phyloP scores from a whole-genome alignment of 2,113 vertebrate genomes.

The Euleptes europaea region DNA sequence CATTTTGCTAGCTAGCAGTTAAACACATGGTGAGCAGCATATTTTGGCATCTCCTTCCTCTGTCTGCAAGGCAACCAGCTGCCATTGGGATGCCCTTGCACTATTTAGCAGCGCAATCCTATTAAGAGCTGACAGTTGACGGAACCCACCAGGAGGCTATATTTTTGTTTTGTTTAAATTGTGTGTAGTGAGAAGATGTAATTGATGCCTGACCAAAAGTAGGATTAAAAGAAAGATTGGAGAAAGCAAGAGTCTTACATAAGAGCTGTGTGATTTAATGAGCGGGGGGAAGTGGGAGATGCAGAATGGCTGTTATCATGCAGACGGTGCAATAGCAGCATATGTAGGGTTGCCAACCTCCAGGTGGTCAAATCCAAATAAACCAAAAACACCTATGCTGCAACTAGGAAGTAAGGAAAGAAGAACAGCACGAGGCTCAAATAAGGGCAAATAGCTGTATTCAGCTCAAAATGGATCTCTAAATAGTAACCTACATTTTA shows the following conservation, averaged over 20 bases:
- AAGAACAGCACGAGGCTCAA: too few relatives aligned
- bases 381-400: too few relatives aligned
- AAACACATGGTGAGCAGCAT: not conserved
- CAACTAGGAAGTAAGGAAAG: too few relatives aligned
- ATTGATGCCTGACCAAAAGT: rapidly evolving
- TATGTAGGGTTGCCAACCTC: too few relatives aligned
- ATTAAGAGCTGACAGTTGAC: not conserved
- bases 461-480: too few relatives aligned
- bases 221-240: not conserved
- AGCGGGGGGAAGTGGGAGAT: not conserved
- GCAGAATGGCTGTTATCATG: not conserved
- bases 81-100: not conserved
- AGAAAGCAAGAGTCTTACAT: rapidly evolving
- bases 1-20: not conserved
- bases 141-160: rapidly evolving
- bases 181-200: rapidly evolving
- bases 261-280: rapidly evolving
- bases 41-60: not conserved
- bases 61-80: not conserved
- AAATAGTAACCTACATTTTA: too few relatives aligned
- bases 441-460: too few relatives aligned
- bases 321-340: not conserved
- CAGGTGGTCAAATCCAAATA: too few relatives aligned
- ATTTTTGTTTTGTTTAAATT: rapidly evolving
- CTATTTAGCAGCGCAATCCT: rapidly evolving